Evolutionary conservation across 2,113 vertebrate genomes (phyloP).

Genomic region (Daubentonia madagascariensis): DNA sequence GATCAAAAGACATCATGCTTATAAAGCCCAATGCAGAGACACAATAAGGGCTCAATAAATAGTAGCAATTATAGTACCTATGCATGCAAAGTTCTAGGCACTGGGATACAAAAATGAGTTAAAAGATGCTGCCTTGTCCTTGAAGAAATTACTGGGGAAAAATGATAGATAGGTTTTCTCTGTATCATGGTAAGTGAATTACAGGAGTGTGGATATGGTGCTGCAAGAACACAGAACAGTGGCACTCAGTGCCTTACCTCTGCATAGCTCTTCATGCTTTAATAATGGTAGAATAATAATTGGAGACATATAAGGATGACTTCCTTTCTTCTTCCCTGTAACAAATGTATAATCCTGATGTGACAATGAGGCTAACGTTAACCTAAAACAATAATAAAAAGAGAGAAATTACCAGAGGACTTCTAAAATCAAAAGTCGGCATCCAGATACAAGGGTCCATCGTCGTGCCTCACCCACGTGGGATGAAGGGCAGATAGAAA

Average conservation of each 20-base stretch:
- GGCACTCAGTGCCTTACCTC: background rate
- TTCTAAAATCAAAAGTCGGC: background rate
- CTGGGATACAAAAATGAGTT: background rate
- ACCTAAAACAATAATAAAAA: background rate
- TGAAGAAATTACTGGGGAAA: background rate
- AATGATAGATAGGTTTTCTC: background rate
- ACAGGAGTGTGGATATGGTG: background rate
- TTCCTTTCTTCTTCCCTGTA: background rate
- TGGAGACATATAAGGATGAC: background rate
- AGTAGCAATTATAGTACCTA: background rate
- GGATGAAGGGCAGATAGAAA: accelerated
- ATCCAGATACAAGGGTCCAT: background rate
- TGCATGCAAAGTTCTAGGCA: background rate
- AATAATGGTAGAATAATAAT: background rate
- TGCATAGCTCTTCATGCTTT: background rate
- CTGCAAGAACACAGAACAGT: background rate
- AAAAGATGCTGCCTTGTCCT: background rate
- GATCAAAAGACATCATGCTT: background rate
- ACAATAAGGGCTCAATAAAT: background rate
- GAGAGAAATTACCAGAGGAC: background rate
- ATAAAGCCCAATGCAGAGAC: background rate
- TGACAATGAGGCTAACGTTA: background rate
- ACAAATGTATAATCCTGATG: background rate
- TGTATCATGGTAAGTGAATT: background rate
- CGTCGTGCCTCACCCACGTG: accelerated